phyloP scores from a whole-genome alignment of 1,140 invertebrate genomes.

The Acromyrmex echinatior region DNA sequence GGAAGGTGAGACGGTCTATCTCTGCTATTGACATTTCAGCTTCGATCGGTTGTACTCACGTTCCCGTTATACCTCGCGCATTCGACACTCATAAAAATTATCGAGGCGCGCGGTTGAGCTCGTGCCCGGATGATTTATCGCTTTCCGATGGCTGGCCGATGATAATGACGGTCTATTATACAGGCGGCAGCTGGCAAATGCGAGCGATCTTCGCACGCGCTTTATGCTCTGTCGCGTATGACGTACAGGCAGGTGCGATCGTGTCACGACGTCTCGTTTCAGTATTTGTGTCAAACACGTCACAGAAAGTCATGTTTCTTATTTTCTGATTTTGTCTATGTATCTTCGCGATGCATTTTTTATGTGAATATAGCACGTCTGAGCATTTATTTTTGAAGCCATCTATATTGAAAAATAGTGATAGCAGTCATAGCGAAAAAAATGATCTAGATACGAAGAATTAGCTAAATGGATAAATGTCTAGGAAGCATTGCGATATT shows the following conservation, averaged over 20 bases:
- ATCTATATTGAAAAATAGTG: not conserved
- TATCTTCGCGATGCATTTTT: not conserved
- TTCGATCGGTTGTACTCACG: conserved; percentile 56
- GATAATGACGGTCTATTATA: conserved; percentile 63
- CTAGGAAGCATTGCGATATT: too few relatives aligned
- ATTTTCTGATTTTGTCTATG: not conserved
- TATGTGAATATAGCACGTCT: not conserved
- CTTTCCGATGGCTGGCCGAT: conserved; percentile 55
- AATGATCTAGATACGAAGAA: too few relatives aligned
- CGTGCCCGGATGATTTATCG: conserved; percentile 49
- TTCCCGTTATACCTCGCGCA: conserved; percentile 61
- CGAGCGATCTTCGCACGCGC: conserved; percentile 43
- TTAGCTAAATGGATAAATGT: too few relatives aligned
- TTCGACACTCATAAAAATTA: conserved; percentile 66
- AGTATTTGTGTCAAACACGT: conserved; percentile 1
- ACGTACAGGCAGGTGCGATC: not conserved
- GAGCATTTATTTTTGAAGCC: not conserved
- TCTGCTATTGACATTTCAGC: conserved; percentile 73
- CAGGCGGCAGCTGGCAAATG: conserved; percentile 50
- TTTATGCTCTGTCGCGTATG: conserved; percentile 33
- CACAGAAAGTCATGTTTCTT: not conserved
- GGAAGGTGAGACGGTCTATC: conserved; percentile 65
- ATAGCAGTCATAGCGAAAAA: too few relatives aligned
- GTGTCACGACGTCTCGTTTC: not conserved
- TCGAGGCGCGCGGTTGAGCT: conserved; percentile 45